Conservation (phyloP, 2,113 vertebrate species). For the Lagopus muta region DNA sequence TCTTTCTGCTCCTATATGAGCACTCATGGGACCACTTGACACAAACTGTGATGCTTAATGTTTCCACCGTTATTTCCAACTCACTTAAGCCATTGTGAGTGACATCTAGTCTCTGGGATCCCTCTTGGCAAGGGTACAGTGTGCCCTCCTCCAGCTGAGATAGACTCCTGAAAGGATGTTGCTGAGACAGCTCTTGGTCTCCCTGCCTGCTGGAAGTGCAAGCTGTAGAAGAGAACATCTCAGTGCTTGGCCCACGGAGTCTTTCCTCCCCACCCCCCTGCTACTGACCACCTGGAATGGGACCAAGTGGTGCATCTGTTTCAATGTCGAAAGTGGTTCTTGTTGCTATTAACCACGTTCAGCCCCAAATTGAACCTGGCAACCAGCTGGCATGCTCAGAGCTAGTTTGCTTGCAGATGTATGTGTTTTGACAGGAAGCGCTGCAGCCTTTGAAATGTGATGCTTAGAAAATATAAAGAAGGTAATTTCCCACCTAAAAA, state of each 20-base stretch:
- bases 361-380: constrained; percentile 43
- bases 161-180: not conserved
- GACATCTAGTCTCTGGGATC: not conserved
- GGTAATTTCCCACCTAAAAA: not conserved
- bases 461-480: not conserved
- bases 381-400: constrained; percentile 43
- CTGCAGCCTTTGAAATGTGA: not conserved
- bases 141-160: not conserved
- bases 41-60: not conserved
- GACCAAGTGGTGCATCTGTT: constrained; percentile 1
- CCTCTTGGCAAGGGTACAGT: not conserved
- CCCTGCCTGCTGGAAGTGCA: not conserved
- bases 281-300: not conserved
- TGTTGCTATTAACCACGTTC: constrained; percentile 19
- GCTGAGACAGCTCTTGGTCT: not conserved
- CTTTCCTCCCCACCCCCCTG: not conserved
- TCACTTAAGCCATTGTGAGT: rapidly evolving
- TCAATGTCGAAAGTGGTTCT: not conserved
- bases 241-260: rapidly evolving
- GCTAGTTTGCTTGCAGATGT: not conserved
- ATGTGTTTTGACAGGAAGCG: constrained; percentile 28
- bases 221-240: not conserved
- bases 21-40: not conserved
- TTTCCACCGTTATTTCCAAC: not conserved
- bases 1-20: not conserved